A percentile compares a stretch with the other conserved stretches of the same genome.
Conservation (phyloP, 2,888 invertebrate species). For the Harmothoe impar region DNA sequence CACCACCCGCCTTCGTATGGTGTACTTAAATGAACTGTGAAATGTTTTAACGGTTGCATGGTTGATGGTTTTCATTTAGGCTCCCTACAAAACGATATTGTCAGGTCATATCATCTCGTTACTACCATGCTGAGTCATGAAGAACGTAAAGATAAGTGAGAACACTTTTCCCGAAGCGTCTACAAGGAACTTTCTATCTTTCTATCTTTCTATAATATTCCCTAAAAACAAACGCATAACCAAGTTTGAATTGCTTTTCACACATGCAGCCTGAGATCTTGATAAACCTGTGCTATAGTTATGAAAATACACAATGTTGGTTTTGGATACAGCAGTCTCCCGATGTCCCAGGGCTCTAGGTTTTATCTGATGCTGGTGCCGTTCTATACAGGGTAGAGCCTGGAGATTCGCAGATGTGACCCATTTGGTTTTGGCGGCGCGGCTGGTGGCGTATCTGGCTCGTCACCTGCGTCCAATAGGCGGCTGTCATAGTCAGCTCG, state of each 20-base stretch:
- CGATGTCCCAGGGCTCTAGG: neutral
- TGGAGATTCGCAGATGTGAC: constrained; percentile 40
- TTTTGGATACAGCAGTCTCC: no score
- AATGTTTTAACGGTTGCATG: constrained; percentile 34
- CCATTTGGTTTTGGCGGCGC: neutral
- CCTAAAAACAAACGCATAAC: no score
- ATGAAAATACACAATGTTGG: no score
- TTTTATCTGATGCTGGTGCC: constrained; percentile 12
- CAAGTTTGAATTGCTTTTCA: no score
- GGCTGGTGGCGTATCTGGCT: neutral
- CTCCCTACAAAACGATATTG: neutral
- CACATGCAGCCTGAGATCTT: no score
- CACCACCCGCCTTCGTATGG: neutral
- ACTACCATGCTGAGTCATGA: neutral
- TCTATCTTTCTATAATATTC: no score
- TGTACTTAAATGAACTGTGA: constrained; percentile 19
- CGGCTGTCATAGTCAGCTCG: constrained; percentile 51
- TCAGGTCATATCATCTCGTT: constrained; percentile 6
- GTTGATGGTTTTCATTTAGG: neutral
- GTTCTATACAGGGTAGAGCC: neutral
- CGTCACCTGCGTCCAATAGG: constrained; percentile 58
- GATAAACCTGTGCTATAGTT: no score
- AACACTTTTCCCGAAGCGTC: neutral
- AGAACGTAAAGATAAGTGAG: neutral
- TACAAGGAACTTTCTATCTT: neutral